A percentile compares a stretch with the other conserved stretches of the same genome.
phyloP scores from a whole-genome alignment of 1,140 invertebrate species.

The Drosophila baimaii region DNA sequence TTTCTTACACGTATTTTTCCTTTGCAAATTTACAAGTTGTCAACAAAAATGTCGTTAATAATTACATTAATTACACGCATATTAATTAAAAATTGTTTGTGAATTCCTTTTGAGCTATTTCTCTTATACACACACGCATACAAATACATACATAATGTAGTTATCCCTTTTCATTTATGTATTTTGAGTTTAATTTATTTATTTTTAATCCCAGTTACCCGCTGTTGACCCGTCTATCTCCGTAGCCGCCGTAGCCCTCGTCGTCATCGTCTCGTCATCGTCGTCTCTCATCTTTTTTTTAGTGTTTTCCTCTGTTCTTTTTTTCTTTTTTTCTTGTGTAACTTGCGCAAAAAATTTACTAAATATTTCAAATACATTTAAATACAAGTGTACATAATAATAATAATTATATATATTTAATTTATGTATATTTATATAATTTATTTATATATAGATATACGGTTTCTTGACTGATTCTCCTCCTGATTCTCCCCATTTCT shows the following conservation, averaged over 20 bases:
- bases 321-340: conserved; percentile 44
- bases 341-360: conserved; percentile 84
- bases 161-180: conserved; percentile 58
- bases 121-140: conserved; percentile 71
- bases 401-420: conserved; percentile 77
- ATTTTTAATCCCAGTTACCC: conserved; percentile 73
- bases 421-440: conserved; percentile 78
- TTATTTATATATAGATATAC: conserved; percentile 79
- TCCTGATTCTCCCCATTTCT: conserved; percentile 27
- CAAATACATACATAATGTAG: conserved; percentile 72
- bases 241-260: conserved; percentile 30
- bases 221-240: conserved; percentile 67
- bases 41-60: conserved; percentile 71
- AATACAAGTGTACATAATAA: conserved; percentile 78
- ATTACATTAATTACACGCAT: conserved; percentile 64
- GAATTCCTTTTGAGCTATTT: conserved; percentile 63
- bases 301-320: conserved; percentile 48
- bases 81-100: conserved; percentile 63
- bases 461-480: conserved; percentile 33
- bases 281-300: conserved; percentile 35
- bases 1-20: conserved; percentile 84
- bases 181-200: conserved; percentile 47
- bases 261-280: not conserved
- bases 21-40: conserved; percentile 83
- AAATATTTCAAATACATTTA: conserved; percentile 84